Evolutionary conservation across 2,113 vertebrate genomes (phyloP), one percentile per base, ranked within the genome.

Genomic region (Oenanthe oenanthe): DNA sequence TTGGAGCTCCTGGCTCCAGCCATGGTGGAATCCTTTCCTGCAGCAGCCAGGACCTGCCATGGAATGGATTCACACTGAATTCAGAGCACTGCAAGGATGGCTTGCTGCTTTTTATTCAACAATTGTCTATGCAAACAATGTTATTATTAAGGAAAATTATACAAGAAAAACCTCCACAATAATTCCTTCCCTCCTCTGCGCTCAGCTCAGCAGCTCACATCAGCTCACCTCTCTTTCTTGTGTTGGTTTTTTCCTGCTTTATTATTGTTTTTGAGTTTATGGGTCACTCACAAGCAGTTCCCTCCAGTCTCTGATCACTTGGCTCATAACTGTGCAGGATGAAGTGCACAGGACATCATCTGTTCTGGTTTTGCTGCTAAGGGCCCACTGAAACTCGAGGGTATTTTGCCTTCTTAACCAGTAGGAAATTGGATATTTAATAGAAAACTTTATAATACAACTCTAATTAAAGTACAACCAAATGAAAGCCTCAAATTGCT

Each of bases 381-480:
- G 45, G 78, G 47, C 63, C 67, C 63, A 25, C 34, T 63, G 93
- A 84, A 97, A 66, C 88, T 80, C 17, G 2, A 14, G 43, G 28
- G 15, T 21, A 48, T 89, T 93, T 89, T 86, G 57, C 89, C 61
- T 91, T 84, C 76, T 83, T 63, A 93, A 85, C 81, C 48, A 80
- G 56, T 54, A 92, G 82, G 56, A 94, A 93, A 92, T 94, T 57
- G 60, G 68, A 81, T 53, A 67, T 74, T 84, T 86, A 93, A 86
- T 82, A 84, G 79, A 86, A 96, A 96, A 95, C 56, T 95, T 94
- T 74, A 81, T 71, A 90, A 77, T 80, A 76, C 43, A 88, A 74
- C 48, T 83, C 60, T 88, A 96, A 95, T 97, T 96, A 88, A 74
- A 93, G 48, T 60, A 53, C 68, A 85, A 56, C 61, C 77, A 83